Percentiles rank a stretch among this genome's conserved stretches.
Evolutionary conservation across 2,797 vertebrate species (phyloP).

Genomic region (Argentina silus): DNA sequence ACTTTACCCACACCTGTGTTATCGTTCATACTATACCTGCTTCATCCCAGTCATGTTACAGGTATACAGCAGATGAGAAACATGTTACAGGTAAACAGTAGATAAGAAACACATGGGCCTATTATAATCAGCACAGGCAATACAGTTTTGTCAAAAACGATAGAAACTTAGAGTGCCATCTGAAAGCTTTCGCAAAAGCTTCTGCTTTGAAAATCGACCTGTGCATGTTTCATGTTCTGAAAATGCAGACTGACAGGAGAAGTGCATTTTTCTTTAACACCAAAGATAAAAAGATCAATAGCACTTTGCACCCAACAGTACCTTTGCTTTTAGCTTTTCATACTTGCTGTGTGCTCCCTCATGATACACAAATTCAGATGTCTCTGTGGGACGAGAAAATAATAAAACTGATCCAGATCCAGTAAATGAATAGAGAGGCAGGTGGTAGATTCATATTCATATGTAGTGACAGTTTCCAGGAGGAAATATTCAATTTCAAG

Average conservation of each 20-base stretch:
- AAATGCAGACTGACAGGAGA: constrained; percentile 67
- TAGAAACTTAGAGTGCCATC: constrained; percentile 21
- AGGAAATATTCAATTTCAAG: not conserved
- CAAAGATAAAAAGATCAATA: constrained; percentile 65
- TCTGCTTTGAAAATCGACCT: constrained; percentile 20
- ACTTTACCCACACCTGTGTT: not conserved
- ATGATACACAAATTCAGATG: constrained; percentile 62
- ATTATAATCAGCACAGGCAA: too few relatives aligned
- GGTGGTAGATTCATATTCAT: not conserved
- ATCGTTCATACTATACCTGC: not conserved
- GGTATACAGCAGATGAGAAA: not conserved
- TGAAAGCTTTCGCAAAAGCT: constrained; percentile 5
- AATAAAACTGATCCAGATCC: constrained; percentile 24
- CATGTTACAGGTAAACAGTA: constrained; percentile 12
- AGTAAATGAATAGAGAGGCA: not conserved
- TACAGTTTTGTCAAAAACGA: constrained; percentile 7
- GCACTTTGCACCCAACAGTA: constrained; percentile 76
- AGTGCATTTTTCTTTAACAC: constrained; percentile 62
- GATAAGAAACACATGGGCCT: not conserved
- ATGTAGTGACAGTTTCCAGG: not conserved
- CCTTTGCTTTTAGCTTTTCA: constrained; percentile 73
- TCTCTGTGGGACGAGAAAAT: constrained; percentile 16
- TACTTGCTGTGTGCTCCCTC: constrained; percentile 69
- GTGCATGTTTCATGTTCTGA: constrained; percentile 51
- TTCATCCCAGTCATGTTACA: constrained; percentile 14